These are phyloP conservation scores for Limnephilus rhombicus DNA, from an alignment of 2,888 invertebrate genomes.

Conservation along the genomic window DNA sequence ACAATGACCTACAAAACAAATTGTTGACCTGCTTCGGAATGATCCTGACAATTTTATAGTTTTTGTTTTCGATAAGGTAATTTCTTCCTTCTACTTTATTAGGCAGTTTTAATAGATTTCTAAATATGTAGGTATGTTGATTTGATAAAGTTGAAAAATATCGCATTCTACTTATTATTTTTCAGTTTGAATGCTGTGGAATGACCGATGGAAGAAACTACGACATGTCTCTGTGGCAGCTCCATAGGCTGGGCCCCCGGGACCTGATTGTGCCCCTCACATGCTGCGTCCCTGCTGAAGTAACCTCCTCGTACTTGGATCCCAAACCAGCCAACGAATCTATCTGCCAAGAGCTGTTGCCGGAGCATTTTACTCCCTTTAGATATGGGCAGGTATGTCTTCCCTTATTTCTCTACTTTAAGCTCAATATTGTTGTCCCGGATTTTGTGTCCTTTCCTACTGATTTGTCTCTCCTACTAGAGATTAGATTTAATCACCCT, in stretches of 20 bases:
- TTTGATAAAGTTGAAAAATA: slow-evolving; percentile 27
- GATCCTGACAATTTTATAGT: too few species aligned
- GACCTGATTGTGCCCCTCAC: slow-evolving; percentile 83
- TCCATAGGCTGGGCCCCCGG: slow-evolving; percentile 85
- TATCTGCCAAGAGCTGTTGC: slow-evolving; percentile 83
- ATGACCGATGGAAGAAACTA: slow-evolving; percentile 88
- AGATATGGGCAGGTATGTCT: slow-evolving; percentile 79
- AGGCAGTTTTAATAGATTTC: too few species aligned
- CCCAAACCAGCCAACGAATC: slow-evolving; percentile 85
- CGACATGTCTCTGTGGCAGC: slow-evolving; percentile 88
- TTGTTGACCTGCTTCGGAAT: too few species aligned
- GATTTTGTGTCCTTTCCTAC: not conserved
- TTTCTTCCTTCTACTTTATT: too few species aligned
- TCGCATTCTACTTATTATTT: slow-evolving; percentile 55
- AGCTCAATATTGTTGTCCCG: not conserved
- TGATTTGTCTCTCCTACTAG: not conserved
- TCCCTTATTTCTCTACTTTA: not conserved
- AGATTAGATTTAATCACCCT: too few species aligned
- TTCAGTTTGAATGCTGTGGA: slow-evolving; percentile 88
- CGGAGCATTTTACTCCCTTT: slow-evolving; percentile 77
- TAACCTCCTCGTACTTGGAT: slow-evolving; percentile 82
- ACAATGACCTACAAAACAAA: too few species aligned
- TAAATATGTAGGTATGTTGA: too few species aligned
- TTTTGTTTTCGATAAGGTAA: too few species aligned
- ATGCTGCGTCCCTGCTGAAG: slow-evolving; percentile 83